phyloP scores from a whole-genome alignment of 2,797 vertebrate species.

The Gobio occitaniae region DNA sequence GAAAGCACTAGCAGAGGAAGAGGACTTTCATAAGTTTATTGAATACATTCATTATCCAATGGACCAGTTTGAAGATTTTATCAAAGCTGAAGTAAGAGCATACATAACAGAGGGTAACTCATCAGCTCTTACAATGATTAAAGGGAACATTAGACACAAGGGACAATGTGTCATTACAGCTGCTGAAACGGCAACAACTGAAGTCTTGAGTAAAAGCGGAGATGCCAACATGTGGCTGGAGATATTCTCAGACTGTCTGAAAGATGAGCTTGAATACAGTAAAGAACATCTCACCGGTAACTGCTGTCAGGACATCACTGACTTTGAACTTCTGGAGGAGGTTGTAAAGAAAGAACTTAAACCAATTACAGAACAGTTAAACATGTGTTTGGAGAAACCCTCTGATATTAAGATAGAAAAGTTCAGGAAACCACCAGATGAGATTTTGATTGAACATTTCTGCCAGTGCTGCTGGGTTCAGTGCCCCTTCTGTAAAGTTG shows the following conservation, averaged over 20 bases:
- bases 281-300: slow-evolving; percentile 64
- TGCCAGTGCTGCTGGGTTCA: slow-evolving; percentile 21
- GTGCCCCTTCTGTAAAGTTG: slow-evolving; percentile 69
- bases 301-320: slow-evolving; percentile 60
- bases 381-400: not conserved
- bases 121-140: slow-evolving; percentile 29
- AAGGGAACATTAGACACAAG: slow-evolving; percentile 10
- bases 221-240: slow-evolving; percentile 69
- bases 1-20: slow-evolving; percentile 64
- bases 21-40: slow-evolving; percentile 64
- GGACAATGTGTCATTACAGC: not conserved
- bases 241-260: slow-evolving; percentile 64
- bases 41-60: not conserved
- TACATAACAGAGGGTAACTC: slow-evolving; percentile 39
- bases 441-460: slow-evolving; percentile 70
- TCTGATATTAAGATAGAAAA: slow-evolving; percentile 51
- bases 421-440: slow-evolving; percentile 55
- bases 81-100: slow-evolving; percentile 57
- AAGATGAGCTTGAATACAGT: slow-evolving; percentile 63
- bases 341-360: slow-evolving; percentile 52
- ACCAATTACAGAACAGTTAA: not conserved
- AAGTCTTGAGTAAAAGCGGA: not conserved
- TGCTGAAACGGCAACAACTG: not conserved
- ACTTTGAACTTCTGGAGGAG: slow-evolving; percentile 67
- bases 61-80: not conserved